Conservation (phyloP, 2,113 vertebrate genomes). For the Sander lucioperca region DNA sequence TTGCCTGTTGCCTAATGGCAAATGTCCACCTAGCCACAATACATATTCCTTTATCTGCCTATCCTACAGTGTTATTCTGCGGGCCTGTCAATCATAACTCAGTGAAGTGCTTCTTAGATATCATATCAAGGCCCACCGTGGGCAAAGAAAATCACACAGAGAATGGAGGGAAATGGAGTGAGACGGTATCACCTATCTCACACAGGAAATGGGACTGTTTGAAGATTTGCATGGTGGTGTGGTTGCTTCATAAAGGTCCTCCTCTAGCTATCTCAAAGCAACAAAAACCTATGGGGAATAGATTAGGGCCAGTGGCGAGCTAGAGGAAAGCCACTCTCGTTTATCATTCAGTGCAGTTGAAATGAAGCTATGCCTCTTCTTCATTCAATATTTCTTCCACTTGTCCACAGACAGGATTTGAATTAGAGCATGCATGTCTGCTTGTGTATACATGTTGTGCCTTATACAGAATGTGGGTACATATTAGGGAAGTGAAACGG, state of each 20-base stretch:
- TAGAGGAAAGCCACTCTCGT: slow-evolving; percentile 35
- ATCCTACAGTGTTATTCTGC: slow-evolving; percentile 48
- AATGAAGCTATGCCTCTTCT: slow-evolving; percentile 31
- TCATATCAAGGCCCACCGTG: slow-evolving; percentile 59
- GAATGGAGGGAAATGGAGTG: slow-evolving; percentile 3
- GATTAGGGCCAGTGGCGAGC: slow-evolving; percentile 26
- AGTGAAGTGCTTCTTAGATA: slow-evolving; percentile 65
- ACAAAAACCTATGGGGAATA: slow-evolving; percentile 36
- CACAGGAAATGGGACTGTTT: slow-evolving; percentile 68
- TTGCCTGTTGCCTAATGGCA: slow-evolving; percentile 63
- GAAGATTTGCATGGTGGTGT: slow-evolving; percentile 65
- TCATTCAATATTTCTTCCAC: slow-evolving; percentile 13
- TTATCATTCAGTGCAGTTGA: slow-evolving; percentile 51
- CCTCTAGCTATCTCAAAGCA: slow-evolving; percentile 52
- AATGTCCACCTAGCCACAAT: slow-evolving; percentile 58
- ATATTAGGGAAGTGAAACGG: not conserved
- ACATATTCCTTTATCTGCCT: slow-evolving; percentile 67
- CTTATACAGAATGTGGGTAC: not conserved
- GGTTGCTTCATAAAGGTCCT: slow-evolving; percentile 57
- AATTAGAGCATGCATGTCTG: not conserved
- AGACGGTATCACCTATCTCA: slow-evolving; percentile 54
- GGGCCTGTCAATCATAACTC: slow-evolving; percentile 69
- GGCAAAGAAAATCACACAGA: slow-evolving; percentile 36
- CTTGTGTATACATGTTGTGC: not conserved
- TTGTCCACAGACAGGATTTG: not conserved